Evolutionary conservation across 2,888 invertebrate species (phyloP), one percentile per base, ranked within the genome.

Genomic region (Xanthorhoe spadicearia): DNA sequence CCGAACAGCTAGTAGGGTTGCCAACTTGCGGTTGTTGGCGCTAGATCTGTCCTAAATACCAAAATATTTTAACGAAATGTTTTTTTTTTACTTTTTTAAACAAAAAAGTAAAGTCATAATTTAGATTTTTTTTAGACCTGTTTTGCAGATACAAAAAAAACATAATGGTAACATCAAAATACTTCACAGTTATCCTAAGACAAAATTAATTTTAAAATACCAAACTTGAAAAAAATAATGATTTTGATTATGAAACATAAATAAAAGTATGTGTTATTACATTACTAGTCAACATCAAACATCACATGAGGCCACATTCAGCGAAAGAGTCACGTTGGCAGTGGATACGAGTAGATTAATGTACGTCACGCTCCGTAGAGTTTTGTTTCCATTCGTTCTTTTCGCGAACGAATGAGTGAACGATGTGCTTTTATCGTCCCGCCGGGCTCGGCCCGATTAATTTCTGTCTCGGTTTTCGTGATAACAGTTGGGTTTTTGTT

Each of bases 351-450:
- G 68, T 64, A 75, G 76, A 77, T 77, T 74, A 77, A 77, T 78
- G 73, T 68, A 66, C 70, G 55, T 64, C 72, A 69, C 72, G 76
- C 73, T 68, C 64, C 52, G 70, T 50, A 56, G 69, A 69, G 67
- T 75, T 76, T 71, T 69, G 74, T 73, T 75, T 75, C 68, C 76
- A 74, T 76, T 78, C 76, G 75, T 67, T 74, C 78, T 71, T 72
- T 72, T 70, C 68, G 65, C 61, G 69, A 65, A 66, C 65, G 68
- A 71, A 64, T 68, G 71, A 73, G 71, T 71, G 72, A 74, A 71
- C 69, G 74, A 72, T 71, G 71, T 70, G 55, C 67, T 70, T 68
- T 69, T 69, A 73, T 74, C 75, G 70, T 63, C 55, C 64, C 63
- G 66, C 62, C 67, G 71, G 71, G 65, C 72, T 66, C 66, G 61